These are phyloP conservation scores for Porphyrio hochstetteri DNA, from an alignment of 2,113 vertebrate species.

Conservation along the genomic window DNA sequence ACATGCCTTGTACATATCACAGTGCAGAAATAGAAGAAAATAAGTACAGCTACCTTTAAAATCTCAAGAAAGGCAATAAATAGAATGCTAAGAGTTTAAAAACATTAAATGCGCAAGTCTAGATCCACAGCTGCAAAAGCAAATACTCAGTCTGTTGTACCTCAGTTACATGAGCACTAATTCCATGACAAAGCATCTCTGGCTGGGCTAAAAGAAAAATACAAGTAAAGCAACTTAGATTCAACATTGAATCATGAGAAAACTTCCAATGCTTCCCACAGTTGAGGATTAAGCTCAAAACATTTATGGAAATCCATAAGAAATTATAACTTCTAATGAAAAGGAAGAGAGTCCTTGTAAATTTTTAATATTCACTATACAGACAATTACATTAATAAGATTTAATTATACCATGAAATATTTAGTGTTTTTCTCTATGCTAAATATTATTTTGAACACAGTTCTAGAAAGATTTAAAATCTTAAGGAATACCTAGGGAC, in stretches of 20 bases:
- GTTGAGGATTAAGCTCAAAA: neutral
- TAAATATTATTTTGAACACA: constrained; percentile 15
- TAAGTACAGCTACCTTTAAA: neutral
- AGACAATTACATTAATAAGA: constrained; percentile 58
- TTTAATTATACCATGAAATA: constrained; percentile 52
- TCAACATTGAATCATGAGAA: neutral
- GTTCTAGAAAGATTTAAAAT: neutral
- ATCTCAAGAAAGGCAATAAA: neutral
- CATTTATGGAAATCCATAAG: neutral
- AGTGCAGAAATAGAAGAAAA: neutral
- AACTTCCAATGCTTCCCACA: neutral
- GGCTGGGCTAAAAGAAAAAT: neutral
- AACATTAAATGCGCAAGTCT: neutral
- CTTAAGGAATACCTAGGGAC: neutral
- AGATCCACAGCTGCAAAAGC: neutral
- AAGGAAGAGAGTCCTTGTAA: neutral
- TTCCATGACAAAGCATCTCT: neutral
- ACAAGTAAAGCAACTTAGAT: neutral
- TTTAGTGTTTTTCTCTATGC: constrained; percentile 31
- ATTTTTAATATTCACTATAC: constrained; percentile 30
- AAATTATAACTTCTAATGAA: neutral
- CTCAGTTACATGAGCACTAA: neutral
- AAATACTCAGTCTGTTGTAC: neutral
- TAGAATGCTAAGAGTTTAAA: neutral
- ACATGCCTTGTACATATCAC: neutral